Base-by-base conservation (phyloP, 2,797 vertebrate species). In the Lithobates sylvaticus region DNA sequence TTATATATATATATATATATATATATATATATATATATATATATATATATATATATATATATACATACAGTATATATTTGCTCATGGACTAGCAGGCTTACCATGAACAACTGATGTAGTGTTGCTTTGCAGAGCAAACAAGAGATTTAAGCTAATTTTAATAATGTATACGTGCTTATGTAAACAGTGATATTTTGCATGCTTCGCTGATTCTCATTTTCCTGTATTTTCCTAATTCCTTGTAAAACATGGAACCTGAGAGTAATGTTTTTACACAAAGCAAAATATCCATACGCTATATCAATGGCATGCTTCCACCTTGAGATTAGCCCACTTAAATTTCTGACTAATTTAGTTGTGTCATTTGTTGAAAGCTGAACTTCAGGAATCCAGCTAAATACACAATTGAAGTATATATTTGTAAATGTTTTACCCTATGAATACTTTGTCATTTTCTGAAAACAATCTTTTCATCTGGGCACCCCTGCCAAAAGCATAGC, bases 171-270 rank as follows among this genome's bases (percentile, higher is more conserved):
- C 68, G 27, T 26, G 12, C 70, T 86, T 50, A 18, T 69, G 58
- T 86, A 81, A 76, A 69, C 50, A 5, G 36, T 71, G 27, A 9
- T 42, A 10, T 61, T 86, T 86, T 82, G 81, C 79, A 77, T 86
- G 70, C 26, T 39, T n/a, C 36, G 26, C 34, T 50, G 26, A 32
- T 32, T 29, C 16, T n/a, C 4, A 61, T 86, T 86, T 86, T 77
- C 10, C 44, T 42, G 23, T 29, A 77, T 82, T 86, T 82, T 61
- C 73, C 71, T 86, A 77, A 29, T 61, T 71, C 26, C 34, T 68
- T 76, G 70, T 27, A 78, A 81, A 81, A 27, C 42, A 72, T 34
- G 44, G 26, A 78, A 78, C 16, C 27, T 81, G 44, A 71, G 67
- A 54, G 32, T 10, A 50, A 16, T 58, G 44, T 71, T 58, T 71